phyloP scores from a whole-genome alignment of 2,888 invertebrate genomes.

The Eudasyphora cyanicolor region DNA sequence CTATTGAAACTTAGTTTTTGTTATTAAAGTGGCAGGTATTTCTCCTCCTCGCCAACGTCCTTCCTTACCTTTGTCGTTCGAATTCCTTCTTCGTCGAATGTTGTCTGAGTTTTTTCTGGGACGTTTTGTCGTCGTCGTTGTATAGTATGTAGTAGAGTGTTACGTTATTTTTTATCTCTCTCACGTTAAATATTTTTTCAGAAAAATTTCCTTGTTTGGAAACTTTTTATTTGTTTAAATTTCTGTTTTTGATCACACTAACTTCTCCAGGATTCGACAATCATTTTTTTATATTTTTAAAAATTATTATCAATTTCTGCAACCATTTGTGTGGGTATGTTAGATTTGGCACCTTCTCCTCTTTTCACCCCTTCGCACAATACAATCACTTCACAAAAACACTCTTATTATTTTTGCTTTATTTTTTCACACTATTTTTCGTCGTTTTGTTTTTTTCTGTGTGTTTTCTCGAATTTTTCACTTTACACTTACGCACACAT shows the following conservation, averaged over 20 bases:
- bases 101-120: not conserved
- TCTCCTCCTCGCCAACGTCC: not conserved
- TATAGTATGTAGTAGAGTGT: not conserved
- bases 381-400: conserved; percentile 1
- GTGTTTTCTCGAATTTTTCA: conserved; percentile 41
- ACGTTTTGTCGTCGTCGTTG: not conserved
- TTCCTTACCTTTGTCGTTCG: not conserved
- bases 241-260: not conserved
- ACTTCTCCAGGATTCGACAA: not conserved
- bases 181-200: not conserved
- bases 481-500: conserved; percentile 30
- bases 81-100: conserved; percentile 6
- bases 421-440: conserved; percentile 54
- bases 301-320: conserved; percentile 1
- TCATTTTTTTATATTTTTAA: conserved; percentile 12
- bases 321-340: conserved; percentile 41
- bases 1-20: no score
- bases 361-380: conserved; percentile 16
- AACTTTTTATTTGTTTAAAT: not conserved
- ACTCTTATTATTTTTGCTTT: conserved; percentile 8
- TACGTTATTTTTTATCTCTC: not conserved
- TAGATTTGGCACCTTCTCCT: conserved; percentile 53
- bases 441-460: conserved; percentile 39
- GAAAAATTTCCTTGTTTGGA: not conserved
- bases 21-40: no score